Base-by-base conservation (phyloP, 2,888 invertebrate genomes). In the Drosophila eohydei region DNA sequence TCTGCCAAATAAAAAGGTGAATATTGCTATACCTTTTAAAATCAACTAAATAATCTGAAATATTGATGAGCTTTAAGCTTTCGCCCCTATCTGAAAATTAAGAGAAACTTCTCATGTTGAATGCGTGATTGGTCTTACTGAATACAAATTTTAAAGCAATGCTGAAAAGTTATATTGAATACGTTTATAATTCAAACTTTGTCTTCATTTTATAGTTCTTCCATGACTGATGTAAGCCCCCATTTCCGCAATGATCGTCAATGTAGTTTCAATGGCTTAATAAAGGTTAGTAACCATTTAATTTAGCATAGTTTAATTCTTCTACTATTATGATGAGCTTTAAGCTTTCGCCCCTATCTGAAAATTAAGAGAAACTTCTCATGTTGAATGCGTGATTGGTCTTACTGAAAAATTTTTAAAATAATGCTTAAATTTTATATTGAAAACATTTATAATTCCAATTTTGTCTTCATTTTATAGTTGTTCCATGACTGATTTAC, bases 291-390 rank as follows among this genome's bases (percentile, higher is more conserved):
- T 48, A n/a, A n/a, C n/a, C n/a, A n/a, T 28, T 48, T 48, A n/a
- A 30, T n/a, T 28, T 9, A 30, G 5, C 44, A 28, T 12, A 8
- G 9, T 4, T 9, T 41, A 9, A 32, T 14, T 12, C 5, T 48
- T 1, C 14, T 2, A 9, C 1, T 32, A 8, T 7, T 11, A 4
- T 91, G 90, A 90, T 91, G 90, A 92, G 62, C 60, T 73, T 74
- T 75, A 82, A 83, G 80, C 88, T 91, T 91, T 90, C 91, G 91
- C 92, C 91, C 91, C 92, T 91, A 90, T 62, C 91, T 91, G 91
- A 91, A 82, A 78, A 60, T 40, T 16, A 81, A 81, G 77, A 65
- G 80, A 75, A 82, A 81, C 81, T 89, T 83, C 77, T 71, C 73
- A 72, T 89, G 91, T 88, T 91, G 90, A 91, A 78, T 88, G 90